These are phyloP conservation scores for Neopipo cinnamomea DNA, from an alignment of 2,113 vertebrate species.

Conservation along the genomic window DNA sequence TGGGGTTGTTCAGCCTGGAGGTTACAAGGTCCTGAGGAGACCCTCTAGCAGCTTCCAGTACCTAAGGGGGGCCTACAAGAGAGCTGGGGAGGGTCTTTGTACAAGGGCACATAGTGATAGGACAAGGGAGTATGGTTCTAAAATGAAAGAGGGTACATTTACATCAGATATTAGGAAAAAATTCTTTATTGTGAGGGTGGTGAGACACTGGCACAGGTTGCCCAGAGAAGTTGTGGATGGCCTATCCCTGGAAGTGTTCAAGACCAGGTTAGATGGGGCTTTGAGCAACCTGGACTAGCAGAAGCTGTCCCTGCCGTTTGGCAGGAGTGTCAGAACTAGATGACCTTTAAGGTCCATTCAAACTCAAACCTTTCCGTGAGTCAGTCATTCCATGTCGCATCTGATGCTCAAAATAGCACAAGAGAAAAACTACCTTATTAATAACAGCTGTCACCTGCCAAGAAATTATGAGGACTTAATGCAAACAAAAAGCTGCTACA, in stretches of 20 bases:
- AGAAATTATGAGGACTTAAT: not conserved
- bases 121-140: not conserved
- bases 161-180: not conserved
- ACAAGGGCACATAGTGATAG: not conserved
- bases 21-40: not conserved
- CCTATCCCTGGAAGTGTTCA: not conserved
- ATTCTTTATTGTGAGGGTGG: not conserved
- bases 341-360: not conserved
- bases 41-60: not conserved
- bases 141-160: not conserved
- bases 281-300: not conserved
- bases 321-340: not conserved
- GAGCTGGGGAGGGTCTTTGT: not conserved
- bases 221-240: not conserved
- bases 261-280: not conserved
- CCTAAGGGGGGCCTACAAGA: too few species aligned
- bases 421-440: not conserved
- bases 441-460: not conserved
- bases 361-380: not conserved
- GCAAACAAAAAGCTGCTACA: not conserved
- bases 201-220: not conserved
- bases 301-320: not conserved
- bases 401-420: not conserved
- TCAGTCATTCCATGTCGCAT: not conserved
- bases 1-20: not conserved